Conservation (phyloP, 2,797 vertebrate species). For the Lacerta viridis region DNA sequence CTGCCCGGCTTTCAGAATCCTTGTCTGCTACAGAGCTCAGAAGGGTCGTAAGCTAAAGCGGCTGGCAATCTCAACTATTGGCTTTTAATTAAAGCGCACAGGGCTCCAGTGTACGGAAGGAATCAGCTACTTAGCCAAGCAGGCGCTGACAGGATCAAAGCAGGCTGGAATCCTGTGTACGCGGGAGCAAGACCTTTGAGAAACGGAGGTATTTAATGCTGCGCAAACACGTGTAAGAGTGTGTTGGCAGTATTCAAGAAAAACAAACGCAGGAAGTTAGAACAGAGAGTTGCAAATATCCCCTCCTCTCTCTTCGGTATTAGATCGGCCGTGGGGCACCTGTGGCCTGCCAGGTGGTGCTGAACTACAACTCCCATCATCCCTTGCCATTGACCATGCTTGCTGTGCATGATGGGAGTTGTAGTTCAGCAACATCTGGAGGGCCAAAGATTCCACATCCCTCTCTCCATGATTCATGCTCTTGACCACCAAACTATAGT, state of each 20-base stretch:
- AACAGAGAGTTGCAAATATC: neutral
- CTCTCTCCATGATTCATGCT: too few species aligned
- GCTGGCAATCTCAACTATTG: neutral
- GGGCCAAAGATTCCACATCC: too few species aligned
- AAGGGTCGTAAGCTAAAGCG: neutral
- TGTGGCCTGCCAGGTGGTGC: too few species aligned
- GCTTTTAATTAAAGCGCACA: neutral
- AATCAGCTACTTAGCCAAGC: neutral
- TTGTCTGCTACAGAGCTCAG: neutral
- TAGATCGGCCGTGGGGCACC: too few species aligned
- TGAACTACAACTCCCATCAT: too few species aligned
- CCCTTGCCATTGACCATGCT: too few species aligned
- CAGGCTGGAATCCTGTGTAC: neutral
- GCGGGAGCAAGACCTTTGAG: neutral
- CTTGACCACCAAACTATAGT: too few species aligned
- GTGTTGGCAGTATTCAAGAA: neutral
- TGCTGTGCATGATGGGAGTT: too few species aligned
- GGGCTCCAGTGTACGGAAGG: neutral
- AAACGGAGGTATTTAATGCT: neutral
- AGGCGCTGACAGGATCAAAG: neutral
- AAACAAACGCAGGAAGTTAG: neutral
- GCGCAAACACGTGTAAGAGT: neutral
- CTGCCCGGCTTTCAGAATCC: neutral
- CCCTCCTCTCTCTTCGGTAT: neutral
- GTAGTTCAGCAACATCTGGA: too few species aligned